Conservation (phyloP, 2,888 invertebrate species). For the Homarus gammarus region DNA sequence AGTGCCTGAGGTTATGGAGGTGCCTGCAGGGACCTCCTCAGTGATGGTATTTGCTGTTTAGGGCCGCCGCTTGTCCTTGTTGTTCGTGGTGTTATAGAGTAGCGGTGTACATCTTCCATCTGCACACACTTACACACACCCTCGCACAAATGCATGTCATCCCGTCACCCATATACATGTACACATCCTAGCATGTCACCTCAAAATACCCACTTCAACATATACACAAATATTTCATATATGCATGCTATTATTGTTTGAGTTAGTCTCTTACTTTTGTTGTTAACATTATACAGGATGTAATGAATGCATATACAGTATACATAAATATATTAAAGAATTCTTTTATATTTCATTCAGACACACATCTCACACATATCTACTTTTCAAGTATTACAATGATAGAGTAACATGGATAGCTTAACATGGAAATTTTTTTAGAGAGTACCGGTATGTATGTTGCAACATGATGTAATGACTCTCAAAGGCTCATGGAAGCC, state of each 20-base stretch:
- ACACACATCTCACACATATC: neutral
- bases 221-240: neutral
- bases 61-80: slow-evolving; percentile 15
- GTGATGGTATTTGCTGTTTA: slow-evolving; percentile 19
- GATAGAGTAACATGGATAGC: neutral
- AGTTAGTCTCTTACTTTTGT: neutral
- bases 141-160: slow-evolving; percentile 25
- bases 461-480: neutral
- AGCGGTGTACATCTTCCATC: neutral
- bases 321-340: slow-evolving; percentile 1
- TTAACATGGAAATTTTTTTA: too few relatives aligned
- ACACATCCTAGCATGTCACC: neutral
- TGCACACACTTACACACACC: slow-evolving; percentile 17
- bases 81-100: slow-evolving; percentile 20
- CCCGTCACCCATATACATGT: neutral
- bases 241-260: slow-evolving; percentile 3
- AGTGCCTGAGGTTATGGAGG: neutral
- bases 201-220: neutral
- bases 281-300: neutral
- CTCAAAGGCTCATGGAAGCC: neutral
- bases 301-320: neutral
- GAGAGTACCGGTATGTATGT: neutral
- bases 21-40: neutral
- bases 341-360: slow-evolving; percentile 6
- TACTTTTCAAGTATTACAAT: neutral